A percentile compares a stretch with the other conserved stretches of the same genome.
phyloP scores from a whole-genome alignment of 2,113 vertebrate genomes.

The Cephalopholis sonnerati region DNA sequence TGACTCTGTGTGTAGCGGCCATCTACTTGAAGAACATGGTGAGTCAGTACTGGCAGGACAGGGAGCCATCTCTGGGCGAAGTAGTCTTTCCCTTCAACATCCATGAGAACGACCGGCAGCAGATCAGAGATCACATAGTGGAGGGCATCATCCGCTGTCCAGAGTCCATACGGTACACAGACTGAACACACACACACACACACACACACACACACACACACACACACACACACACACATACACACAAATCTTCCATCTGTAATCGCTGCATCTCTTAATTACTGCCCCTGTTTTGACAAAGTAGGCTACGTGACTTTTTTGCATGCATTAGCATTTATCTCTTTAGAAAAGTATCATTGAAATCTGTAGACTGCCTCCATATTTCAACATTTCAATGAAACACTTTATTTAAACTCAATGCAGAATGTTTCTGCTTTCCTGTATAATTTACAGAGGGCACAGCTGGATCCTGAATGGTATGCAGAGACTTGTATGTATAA shows the following conservation, averaged over 20 bases:
- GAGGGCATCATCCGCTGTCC: slow-evolving; percentile 96
- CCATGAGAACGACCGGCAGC: slow-evolving; percentile 96
- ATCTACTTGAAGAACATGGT: slow-evolving; percentile 99
- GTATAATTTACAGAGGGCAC: background rate
- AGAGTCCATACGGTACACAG: slow-evolving; percentile 91
- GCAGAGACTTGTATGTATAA: background rate
- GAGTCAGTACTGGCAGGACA: slow-evolving; percentile 97
- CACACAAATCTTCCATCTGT: background rate
- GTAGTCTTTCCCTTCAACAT: slow-evolving; percentile 96
- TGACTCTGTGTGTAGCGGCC: slow-evolving; percentile 85
- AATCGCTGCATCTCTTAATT: background rate
- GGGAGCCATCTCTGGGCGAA: slow-evolving; percentile 92
- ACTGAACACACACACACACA: background rate
- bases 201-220: background rate
- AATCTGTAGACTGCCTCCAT: background rate
- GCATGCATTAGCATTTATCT: background rate
- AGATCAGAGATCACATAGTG: slow-evolving; percentile 96
- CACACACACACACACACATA: background rate
- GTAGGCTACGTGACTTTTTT: background rate
- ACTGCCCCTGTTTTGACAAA: background rate
- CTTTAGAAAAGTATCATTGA: background rate
- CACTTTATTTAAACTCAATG: no score
- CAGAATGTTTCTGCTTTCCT: background rate
- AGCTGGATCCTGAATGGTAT: background rate
- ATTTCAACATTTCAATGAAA: background rate